Conservation (phyloP, 2,797 vertebrate genomes). For the Tokudaia muenninki region DNA sequence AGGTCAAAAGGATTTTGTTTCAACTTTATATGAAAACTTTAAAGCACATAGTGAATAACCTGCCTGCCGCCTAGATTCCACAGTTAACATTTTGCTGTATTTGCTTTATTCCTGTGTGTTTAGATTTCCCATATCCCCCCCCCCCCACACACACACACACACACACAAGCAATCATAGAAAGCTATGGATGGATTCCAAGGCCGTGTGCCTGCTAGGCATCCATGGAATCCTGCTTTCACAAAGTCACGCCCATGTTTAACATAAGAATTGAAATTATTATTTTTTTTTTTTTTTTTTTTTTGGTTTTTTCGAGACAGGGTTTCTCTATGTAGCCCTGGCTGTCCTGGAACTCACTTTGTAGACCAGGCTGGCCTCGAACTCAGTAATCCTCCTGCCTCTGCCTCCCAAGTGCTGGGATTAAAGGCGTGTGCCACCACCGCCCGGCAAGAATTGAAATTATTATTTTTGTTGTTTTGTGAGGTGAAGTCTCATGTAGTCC, state of each 20-base stretch:
- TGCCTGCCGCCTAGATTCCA: neutral
- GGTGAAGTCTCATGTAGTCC: neutral
- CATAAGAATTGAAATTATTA: neutral
- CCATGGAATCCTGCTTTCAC: neutral
- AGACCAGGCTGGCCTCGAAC: no score
- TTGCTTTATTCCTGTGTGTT: neutral
- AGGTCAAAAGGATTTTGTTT: neutral
- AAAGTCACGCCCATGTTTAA: neutral
- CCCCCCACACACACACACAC: neutral
- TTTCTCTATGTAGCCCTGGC: no score
- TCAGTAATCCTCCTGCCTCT: no score
- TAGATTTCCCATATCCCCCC: neutral
- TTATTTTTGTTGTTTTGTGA: neutral
- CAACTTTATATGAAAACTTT: slow-evolving; percentile 3
- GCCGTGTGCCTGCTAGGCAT: neutral
- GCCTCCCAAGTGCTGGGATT: no score
- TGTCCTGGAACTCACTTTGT: no score
- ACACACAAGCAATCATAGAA: neutral
- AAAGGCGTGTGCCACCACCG: no score
- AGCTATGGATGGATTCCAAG: neutral
- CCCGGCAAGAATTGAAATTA: neutral
- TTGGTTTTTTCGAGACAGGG: no score
- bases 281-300: no score
- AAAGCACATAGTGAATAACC: neutral
- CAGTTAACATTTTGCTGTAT: neutral